These are phyloP conservation scores for Tenebrosternarchus preto DNA, from an alignment of 2,113 vertebrate species.

Conservation along the genomic window DNA sequence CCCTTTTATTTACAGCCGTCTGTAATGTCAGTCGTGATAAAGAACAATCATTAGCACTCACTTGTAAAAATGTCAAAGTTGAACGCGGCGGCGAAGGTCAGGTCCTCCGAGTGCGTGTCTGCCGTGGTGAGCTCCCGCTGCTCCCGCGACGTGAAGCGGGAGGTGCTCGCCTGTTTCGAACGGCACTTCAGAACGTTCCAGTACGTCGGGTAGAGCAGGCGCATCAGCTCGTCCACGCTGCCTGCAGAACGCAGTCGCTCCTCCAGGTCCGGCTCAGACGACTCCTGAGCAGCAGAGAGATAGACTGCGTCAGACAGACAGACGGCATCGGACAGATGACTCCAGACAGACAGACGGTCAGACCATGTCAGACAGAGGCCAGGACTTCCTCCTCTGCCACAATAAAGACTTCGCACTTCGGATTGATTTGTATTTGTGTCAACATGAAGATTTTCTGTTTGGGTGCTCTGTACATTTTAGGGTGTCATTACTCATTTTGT, in stretches of 20 bases:
- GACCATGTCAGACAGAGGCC: too few species aligned
- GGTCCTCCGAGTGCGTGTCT: conserved; percentile 75
- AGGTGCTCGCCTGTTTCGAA: conserved; percentile 72
- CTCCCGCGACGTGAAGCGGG: conserved; percentile 62
- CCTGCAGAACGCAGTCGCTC: conserved; percentile 87
- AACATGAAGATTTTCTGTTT: not conserved
- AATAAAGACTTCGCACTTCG: not conserved
- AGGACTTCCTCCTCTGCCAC: too few species aligned
- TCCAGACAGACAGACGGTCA: not conserved
- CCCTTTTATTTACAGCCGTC: too few species aligned
- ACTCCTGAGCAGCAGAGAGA: conserved; percentile 69
- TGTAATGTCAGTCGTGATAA: not conserved
- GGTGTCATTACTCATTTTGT: too few species aligned
- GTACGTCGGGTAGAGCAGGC: conserved; percentile 88
- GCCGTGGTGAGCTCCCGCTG: conserved; percentile 64
- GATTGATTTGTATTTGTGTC: not conserved
- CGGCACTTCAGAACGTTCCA: conserved; percentile 94
- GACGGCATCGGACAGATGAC: not conserved
- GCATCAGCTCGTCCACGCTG: conserved; percentile 96
- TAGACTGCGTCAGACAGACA: conserved; percentile 10
- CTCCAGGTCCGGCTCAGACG: conserved; percentile 83
- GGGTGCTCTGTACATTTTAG: not conserved
- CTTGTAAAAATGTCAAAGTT: conserved; percentile 93
- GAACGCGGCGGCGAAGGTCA: conserved; percentile 86
- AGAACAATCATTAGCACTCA: conserved; percentile 73